Conservation (phyloP, 1,140 invertebrate species). For the Drosophila subpulchrella region DNA sequence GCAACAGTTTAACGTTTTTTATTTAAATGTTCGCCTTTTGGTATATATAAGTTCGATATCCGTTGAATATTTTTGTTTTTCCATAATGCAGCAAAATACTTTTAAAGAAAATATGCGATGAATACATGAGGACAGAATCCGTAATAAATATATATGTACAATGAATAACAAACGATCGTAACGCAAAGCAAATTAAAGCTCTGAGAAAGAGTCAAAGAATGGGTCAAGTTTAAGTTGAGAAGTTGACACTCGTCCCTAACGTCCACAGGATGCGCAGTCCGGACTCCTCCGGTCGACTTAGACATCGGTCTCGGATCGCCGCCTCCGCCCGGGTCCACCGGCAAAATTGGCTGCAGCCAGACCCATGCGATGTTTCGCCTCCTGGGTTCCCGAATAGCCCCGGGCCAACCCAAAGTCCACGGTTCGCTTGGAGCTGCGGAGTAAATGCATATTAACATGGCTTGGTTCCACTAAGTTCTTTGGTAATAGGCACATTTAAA, state of each 20-base stretch:
- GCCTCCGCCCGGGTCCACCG: slow-evolving; percentile 93
- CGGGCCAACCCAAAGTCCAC: slow-evolving; percentile 92
- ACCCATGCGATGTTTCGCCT: slow-evolving; percentile 95
- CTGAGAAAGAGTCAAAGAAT: slow-evolving; percentile 14
- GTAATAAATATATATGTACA: slow-evolving; percentile 66
- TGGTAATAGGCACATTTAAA: no score
- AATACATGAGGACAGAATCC: slow-evolving; percentile 24
- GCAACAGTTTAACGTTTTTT: slow-evolving; percentile 77
- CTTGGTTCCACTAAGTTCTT: no score
- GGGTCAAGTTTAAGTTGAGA: slow-evolving; percentile 32
- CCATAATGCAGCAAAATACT: slow-evolving; percentile 18
- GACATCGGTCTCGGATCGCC: slow-evolving; percentile 87
- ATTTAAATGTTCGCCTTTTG: slow-evolving; percentile 38
- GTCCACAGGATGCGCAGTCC: slow-evolving; percentile 22
- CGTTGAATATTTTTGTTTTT: slow-evolving; percentile 40
- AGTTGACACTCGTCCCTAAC: slow-evolving; percentile 28
- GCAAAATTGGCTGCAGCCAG: slow-evolving; percentile 93
- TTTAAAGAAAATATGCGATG: slow-evolving; percentile 8
- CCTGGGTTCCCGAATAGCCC: slow-evolving; percentile 94
- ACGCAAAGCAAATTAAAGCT: slow-evolving; percentile 27
- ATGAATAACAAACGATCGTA: slow-evolving; percentile 51
- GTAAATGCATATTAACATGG: background rate
- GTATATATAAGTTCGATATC: slow-evolving; percentile 41
- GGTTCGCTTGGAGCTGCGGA: slow-evolving; percentile 90
- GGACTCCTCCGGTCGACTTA: slow-evolving; percentile 36